Percentiles rank a stretch among this genome's conserved stretches.
These are phyloP conservation scores for Pherbina coryleti DNA, from an alignment of 2,888 invertebrate species.

Conservation along the genomic window DNA sequence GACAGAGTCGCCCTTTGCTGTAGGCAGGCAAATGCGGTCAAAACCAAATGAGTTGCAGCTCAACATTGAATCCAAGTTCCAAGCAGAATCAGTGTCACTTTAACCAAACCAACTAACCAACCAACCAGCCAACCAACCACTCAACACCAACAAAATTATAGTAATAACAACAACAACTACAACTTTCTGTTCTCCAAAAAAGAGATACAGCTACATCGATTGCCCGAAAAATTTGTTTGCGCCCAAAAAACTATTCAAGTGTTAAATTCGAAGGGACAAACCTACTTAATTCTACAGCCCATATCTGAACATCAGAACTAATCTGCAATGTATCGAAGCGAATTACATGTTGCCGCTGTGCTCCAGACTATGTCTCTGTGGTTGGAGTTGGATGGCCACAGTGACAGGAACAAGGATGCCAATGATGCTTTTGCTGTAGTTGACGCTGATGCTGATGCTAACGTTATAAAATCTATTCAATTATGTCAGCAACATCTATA, in stretches of 20 bases:
- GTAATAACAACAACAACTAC: neutral
- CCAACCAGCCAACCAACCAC: neutral
- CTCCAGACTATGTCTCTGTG: neutral
- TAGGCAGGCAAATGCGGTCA: neutral
- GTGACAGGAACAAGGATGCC: neutral
- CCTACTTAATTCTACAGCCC: constrained; percentile 24
- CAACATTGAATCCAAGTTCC: neutral
- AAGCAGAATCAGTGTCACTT: constrained; percentile 4
- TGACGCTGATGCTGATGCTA: neutral
- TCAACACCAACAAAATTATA: neutral
- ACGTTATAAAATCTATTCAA: constrained; percentile 13
- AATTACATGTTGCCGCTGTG: constrained; percentile 21
- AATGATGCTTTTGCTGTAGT: neutral
- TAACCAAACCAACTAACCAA: neutral
- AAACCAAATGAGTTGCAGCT: neutral
- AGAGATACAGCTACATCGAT: constrained; percentile 2
- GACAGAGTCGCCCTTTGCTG: constrained; percentile 7
- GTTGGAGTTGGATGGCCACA: neutral
- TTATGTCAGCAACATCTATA: neutral
- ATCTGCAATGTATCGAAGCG: constrained; percentile 22
- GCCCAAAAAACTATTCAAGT: constrained; percentile 17
- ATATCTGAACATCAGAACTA: constrained; percentile 19
- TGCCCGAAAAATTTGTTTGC: constrained; percentile 26
- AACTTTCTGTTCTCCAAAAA: neutral
- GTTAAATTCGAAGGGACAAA: constrained; percentile 25